Evolutionary conservation across 2,113 vertebrate genomes (phyloP).

Genomic region (Crotalus tigris): DNA sequence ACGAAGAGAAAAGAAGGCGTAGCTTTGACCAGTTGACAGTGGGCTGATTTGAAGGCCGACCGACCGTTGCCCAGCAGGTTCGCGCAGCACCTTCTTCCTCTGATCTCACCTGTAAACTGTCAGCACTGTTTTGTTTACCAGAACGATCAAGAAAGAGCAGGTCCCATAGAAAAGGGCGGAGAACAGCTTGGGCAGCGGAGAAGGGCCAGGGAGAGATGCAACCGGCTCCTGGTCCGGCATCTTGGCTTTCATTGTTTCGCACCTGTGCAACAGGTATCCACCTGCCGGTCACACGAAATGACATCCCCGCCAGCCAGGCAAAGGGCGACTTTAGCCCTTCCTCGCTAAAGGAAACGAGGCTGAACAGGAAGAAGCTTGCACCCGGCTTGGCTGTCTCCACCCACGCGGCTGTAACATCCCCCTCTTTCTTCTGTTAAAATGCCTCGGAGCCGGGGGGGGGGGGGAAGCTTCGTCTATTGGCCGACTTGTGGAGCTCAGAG

Average conservation of each 20-base stretch:
- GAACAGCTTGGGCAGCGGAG: constrained; percentile 55
- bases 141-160: constrained; percentile 83
- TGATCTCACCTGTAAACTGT: constrained; percentile 81
- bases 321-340: not conserved
- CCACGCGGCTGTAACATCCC: not conserved
- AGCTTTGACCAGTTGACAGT: not conserved
- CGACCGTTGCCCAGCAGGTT: not conserved
- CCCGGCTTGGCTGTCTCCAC: not conserved
- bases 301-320: not conserved
- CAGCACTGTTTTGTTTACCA: constrained; percentile 87
- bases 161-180: constrained; percentile 82
- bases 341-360: not conserved
- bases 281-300: not conserved
- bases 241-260: constrained; percentile 9
- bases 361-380: not conserved
- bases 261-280: not conserved
- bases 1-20: too few species aligned
- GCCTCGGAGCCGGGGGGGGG: not conserved
- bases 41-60: not conserved
- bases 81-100: not conserved
- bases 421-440: not conserved
- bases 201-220: not conserved
- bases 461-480: not conserved
- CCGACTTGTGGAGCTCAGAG: not conserved
- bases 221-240: not conserved